phyloP scores from a whole-genome alignment of 2,113 vertebrate genomes.

The Lates calcarifer region DNA sequence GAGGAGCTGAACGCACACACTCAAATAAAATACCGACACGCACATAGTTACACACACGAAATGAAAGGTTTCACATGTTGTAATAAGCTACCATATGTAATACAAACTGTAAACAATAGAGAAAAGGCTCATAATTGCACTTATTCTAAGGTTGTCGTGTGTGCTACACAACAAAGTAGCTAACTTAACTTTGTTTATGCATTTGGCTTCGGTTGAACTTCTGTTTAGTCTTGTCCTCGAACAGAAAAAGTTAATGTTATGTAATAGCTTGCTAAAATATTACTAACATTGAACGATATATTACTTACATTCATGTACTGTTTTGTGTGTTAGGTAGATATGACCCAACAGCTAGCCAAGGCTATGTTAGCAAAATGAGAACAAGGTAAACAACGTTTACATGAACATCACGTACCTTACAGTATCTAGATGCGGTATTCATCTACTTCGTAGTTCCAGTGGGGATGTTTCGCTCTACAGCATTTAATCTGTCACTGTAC shows the following conservation, averaged over 20 bases:
- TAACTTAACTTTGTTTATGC: not conserved
- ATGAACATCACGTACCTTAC: slow-evolving; percentile 80
- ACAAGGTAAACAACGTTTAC: slow-evolving; percentile 22
- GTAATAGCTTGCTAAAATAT: not conserved
- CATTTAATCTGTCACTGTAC: slow-evolving; percentile 1
- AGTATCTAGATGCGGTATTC: slow-evolving; percentile 49
- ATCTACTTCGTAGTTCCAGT: slow-evolving; percentile 33
- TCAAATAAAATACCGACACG: not conserved
- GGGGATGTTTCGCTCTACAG: slow-evolving; percentile 36
- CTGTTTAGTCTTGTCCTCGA: not conserved
- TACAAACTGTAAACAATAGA: not conserved
- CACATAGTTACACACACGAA: slow-evolving; percentile 15
- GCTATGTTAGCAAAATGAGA: not conserved
- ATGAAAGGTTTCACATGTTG: slow-evolving; percentile 21
- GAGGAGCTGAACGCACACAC: slow-evolving; percentile 42
- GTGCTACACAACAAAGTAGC: not conserved
- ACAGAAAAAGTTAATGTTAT: slow-evolving; percentile 15
- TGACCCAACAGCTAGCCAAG: not conserved
- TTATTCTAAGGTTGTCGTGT: no score
- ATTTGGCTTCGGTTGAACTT: not conserved
- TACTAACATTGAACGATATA: not conserved
- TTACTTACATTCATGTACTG: not conserved
- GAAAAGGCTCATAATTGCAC: not conserved
- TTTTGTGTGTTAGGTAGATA: no score
- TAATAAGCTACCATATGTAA: not conserved